A percentile compares a stretch with the other conserved stretches of the same genome.
These are phyloP conservation scores for Palythoa grandiflora DNA, from an alignment of 92 coral and sea anemone species.

Conservation along the genomic window DNA sequence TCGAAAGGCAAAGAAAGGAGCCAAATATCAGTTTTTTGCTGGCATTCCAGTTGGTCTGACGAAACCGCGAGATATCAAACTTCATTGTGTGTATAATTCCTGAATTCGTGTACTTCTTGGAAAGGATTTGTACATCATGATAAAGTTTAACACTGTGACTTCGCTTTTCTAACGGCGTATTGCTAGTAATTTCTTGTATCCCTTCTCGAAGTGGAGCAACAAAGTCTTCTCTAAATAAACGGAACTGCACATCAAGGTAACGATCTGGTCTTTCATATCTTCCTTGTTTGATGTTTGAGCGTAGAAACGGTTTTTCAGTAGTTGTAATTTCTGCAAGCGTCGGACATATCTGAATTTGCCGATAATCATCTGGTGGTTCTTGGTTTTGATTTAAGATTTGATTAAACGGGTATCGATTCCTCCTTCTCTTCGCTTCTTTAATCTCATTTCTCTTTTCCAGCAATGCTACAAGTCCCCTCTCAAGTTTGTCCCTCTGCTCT, in stretches of 20 bases:
- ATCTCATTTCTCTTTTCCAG: constrained; percentile 54
- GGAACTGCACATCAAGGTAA: constrained; percentile 90
- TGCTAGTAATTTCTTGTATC: constrained; percentile 56
- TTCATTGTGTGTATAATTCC: constrained; percentile 52
- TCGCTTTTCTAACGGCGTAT: constrained; percentile 55
- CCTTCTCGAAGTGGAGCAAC: constrained; percentile 86
- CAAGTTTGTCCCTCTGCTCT: constrained; percentile 20
- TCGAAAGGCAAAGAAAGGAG: constrained; percentile 46
- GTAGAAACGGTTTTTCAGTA: constrained; percentile 68
- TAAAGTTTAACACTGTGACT: constrained; percentile 65
- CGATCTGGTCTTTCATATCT: constrained; percentile 68
- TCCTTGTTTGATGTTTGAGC: constrained; percentile 74
- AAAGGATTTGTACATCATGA: constrained; percentile 38
- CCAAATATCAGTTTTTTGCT: constrained; percentile 36
- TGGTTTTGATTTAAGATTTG: background rate
- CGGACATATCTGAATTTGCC: constrained; percentile 77
- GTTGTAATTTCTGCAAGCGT: constrained; percentile 69
- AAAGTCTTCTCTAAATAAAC: constrained; percentile 83
- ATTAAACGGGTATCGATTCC: constrained; percentile 34
- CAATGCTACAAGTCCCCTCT: constrained; percentile 26
- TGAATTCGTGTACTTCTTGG: constrained; percentile 50
- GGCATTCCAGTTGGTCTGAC: constrained; percentile 34
- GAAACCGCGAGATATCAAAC: constrained; percentile 52
- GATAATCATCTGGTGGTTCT: constrained; percentile 78
- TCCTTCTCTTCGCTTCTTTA: constrained; percentile 35